A percentile compares a stretch with the other conserved stretches of the same genome.
These are phyloP conservation scores for Acleris cristana DNA, from an alignment of 2,888 invertebrate species.

Conservation along the genomic window DNA sequence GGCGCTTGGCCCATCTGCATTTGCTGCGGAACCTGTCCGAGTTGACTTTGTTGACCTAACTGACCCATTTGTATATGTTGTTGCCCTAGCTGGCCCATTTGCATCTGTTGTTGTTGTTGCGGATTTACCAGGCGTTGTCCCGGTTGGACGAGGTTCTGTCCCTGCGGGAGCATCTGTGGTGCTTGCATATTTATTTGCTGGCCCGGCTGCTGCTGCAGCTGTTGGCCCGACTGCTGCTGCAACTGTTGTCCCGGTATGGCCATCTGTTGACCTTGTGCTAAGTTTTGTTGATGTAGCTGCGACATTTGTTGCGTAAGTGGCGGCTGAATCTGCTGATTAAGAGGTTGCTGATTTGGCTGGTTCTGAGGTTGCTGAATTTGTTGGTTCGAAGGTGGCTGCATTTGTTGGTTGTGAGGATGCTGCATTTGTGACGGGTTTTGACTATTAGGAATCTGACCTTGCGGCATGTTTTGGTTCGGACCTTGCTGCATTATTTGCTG, in stretches of 20 bases:
- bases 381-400: constrained; percentile 50
- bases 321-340: constrained; percentile 47
- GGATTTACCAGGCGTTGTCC: constrained; percentile 54
- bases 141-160: constrained; percentile 54
- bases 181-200: constrained; percentile 62
- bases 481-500: constrained; percentile 53
- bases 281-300: constrained; percentile 45
- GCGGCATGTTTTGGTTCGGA: constrained; percentile 52
- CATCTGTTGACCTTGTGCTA: constrained; percentile 52
- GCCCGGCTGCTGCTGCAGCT: constrained; percentile 51
- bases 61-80: constrained; percentile 38
- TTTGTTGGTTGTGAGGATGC: constrained; percentile 52
- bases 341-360: constrained; percentile 34
- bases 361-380: constrained; percentile 53
- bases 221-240: constrained; percentile 52
- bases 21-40: constrained; percentile 47
- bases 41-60: constrained; percentile 47
- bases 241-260: constrained; percentile 54
- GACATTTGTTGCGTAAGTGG: constrained; percentile 51
- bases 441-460: constrained; percentile 31
- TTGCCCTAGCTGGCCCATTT: constrained; percentile 40
- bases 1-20: constrained; percentile 48
- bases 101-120: constrained; percentile 28
- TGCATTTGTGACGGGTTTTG: constrained; percentile 48
- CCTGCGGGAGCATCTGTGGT: constrained; percentile 53